Evolutionary conservation across 2,797 vertebrate genomes (phyloP), one percentile per base, ranked within the genome.

Genomic region (Adelosebastes latens): DNA sequence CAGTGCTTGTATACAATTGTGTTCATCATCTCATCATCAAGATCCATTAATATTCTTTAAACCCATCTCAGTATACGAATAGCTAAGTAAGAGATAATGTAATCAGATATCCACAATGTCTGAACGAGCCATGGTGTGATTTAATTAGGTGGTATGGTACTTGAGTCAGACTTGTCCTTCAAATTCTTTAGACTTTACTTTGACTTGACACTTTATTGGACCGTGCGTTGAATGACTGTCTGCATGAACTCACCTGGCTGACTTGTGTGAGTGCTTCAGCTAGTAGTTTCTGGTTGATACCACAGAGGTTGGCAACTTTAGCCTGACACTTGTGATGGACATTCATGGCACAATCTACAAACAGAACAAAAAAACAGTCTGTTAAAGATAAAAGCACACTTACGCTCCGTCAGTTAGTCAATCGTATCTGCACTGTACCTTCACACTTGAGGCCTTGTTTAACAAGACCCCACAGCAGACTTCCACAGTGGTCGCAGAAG

Each of bases 401-500:
- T 32, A 68, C 1, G 46, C 2, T 63, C 3, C 14, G 12, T 18
- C 8, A 75, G 20, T n/a, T 6, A 59, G 7, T 69, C 7, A 36
- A 39, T 74, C 39, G 64, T 8, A 55, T 69, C 18, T 14, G 72
- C 22, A 31, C 29, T 46, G 18, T 91, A 99, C 99, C 99, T 96
- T 99, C 99, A 93, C 99, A 99, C 83, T 99, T 99, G 39, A 99
- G 96, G 18, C 98, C 98, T 84, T 99, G 99, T 83, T 97, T 99
- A 82, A 99, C 98, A 36, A 99, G 92, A 60, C 99, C 99, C 99
- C 99, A 99, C 66, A 99, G 96, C 91, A 99, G 95, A 89, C 98
- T 99, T 80, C 99, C 99, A 0, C 99, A 99, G 93, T 99, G 99
- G 95, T 99, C 99, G 2, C 99, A 99, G 96, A 99, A 99, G 32